Percentiles rank a stretch among this genome's conserved stretches.
phyloP scores from a whole-genome alignment of 2,888 invertebrate species.

The Seira ritae region DNA sequence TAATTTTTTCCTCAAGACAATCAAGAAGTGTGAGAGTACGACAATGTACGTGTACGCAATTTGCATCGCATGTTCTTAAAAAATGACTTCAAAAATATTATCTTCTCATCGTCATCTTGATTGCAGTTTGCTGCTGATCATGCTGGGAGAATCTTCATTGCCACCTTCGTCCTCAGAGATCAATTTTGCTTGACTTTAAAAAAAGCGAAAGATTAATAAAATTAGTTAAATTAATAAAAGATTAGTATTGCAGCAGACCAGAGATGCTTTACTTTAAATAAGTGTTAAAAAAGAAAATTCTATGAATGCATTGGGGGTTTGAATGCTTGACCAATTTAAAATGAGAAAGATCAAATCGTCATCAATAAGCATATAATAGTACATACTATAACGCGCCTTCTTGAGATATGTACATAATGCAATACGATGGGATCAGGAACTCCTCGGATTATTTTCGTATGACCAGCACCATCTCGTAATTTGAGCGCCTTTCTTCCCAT shows the following conservation, averaged over 20 bases:
- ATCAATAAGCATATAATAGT: not conserved
- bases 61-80: not conserved
- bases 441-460: not conserved
- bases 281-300: too few relatives aligned
- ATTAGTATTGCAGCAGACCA: not conserved
- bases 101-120: not conserved
- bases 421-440: slow-evolving; percentile 42
- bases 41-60: not conserved
- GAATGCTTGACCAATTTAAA: too few relatives aligned
- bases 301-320: too few relatives aligned
- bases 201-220: not conserved
- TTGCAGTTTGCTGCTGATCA: not conserved
- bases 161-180: not conserved
- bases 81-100: not conserved
- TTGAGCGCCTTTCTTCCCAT: not conserved
- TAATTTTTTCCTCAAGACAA: not conserved
- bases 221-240: not conserved
- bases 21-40: not conserved
- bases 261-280: too few relatives aligned
- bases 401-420: slow-evolving; percentile 19
- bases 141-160: not conserved
- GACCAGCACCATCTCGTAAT: not conserved
- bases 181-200: not conserved
- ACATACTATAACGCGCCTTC: too few relatives aligned
- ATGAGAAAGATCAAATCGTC: not conserved